phyloP scores from a whole-genome alignment of 2,797 vertebrate genomes.

The Babyrousa celebensis region DNA sequence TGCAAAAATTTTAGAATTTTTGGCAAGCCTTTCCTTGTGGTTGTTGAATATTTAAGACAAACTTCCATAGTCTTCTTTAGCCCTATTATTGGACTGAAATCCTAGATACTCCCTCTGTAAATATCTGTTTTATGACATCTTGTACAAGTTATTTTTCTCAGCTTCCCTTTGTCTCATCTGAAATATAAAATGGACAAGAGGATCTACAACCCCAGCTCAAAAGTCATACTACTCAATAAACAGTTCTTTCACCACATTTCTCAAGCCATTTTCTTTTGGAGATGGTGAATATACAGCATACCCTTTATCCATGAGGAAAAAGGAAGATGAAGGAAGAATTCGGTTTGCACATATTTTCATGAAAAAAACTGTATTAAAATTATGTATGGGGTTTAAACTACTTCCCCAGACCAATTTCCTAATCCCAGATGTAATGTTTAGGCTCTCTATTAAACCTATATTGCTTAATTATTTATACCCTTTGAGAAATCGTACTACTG shows the following conservation, averaged over 20 bases:
- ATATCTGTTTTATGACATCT: conserved; percentile 69
- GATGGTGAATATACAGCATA: neutral
- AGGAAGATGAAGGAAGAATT: conserved; percentile 69
- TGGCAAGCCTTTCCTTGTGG: neutral
- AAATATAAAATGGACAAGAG: conserved; percentile 66
- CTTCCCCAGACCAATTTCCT: conserved; percentile 73
- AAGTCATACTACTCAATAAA: conserved; percentile 44
- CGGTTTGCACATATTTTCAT: conserved; percentile 68
- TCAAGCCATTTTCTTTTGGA: conserved; percentile 63
- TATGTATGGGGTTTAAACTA: conserved; percentile 77
- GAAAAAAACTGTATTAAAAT: conserved; percentile 76
- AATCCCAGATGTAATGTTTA: conserved; percentile 76
- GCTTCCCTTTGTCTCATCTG: conserved; percentile 64
- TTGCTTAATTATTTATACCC: conserved; percentile 79
- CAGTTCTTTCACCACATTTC: conserved; percentile 8
- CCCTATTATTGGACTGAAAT: conserved; percentile 41
- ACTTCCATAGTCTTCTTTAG: conserved; percentile 18
- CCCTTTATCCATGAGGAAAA: conserved; percentile 48
- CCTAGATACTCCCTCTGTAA: neutral
- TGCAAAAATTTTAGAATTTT: conserved; percentile 29
- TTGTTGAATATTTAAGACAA: conserved; percentile 65
- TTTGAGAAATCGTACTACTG: conserved; percentile 74
- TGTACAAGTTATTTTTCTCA: conserved; percentile 46
- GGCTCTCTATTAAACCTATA: conserved; percentile 75
- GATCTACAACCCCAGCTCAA: neutral